Conservation (phyloP, 2,113 vertebrate genomes). For the Butorides virescens region DNA sequence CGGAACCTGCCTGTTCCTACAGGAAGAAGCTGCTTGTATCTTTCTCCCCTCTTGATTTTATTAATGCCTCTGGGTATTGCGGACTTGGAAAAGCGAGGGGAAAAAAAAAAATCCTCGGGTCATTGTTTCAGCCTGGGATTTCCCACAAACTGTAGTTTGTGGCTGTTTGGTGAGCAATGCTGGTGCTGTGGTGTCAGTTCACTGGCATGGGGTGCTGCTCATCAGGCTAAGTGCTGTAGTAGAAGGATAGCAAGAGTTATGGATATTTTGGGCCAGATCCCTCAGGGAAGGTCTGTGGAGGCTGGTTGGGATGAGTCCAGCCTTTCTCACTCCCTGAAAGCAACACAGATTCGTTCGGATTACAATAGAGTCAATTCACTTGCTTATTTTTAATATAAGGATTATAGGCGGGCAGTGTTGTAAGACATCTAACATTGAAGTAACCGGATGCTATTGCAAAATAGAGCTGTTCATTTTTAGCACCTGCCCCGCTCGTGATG, state of each 20-base stretch:
- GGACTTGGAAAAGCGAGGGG: neutral
- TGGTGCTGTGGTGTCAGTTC: neutral
- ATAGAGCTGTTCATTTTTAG: neutral
- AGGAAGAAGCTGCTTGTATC: neutral
- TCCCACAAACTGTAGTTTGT: neutral
- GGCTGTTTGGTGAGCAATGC: neutral
- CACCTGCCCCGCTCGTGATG: neutral
- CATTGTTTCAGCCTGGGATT: neutral
- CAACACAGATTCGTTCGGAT: neutral
- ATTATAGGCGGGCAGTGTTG: neutral
- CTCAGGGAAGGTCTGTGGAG: neutral
- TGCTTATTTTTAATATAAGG: neutral
- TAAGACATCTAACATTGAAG: neutral
- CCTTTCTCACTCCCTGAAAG: neutral
- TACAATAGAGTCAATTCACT: neutral
- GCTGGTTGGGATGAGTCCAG: neutral
- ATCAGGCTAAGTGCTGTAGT: neutral
- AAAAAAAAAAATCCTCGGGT: neutral
- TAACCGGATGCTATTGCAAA: neutral
- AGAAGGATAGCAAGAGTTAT: neutral
- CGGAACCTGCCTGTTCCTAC: neutral
- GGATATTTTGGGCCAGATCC: neutral
- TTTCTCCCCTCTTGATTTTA: neutral
- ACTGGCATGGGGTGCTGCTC: neutral
- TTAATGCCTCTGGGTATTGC: neutral